phyloP scores from a whole-genome alignment of 2,797 vertebrate genomes.

The Hypotaenidia okinawae region DNA sequence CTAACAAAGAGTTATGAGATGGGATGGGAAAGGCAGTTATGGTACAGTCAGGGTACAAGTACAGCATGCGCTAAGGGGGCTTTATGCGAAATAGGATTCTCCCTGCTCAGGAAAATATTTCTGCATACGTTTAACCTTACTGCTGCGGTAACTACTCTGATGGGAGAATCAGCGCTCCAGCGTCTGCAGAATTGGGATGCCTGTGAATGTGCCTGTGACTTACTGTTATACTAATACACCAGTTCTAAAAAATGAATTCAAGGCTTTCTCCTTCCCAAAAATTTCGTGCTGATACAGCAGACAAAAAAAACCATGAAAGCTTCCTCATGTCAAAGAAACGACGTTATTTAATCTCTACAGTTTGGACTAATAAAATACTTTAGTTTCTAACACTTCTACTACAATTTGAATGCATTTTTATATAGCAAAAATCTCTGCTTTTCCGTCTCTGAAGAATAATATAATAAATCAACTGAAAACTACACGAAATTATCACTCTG shows the following conservation, averaged over 20 bases:
- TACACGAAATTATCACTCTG: not conserved
- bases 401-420: not conserved
- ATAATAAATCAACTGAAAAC: not conserved
- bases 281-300: not conserved
- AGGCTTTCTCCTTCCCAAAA: not conserved
- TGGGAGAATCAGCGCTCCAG: not conserved
- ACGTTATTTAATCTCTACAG: not conserved
- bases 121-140: accelerated
- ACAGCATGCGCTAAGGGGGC: not conserved
- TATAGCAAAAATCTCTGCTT: not conserved
- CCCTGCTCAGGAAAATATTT: not conserved
- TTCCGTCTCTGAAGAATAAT: not conserved
- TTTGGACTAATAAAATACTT: not conserved
- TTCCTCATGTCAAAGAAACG: not conserved
- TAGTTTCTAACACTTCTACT: not conserved
- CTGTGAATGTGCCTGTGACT: not conserved
- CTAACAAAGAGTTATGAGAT: constrained; percentile 21
- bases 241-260: not conserved
- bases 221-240: not conserved
- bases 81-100: not conserved
- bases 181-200: accelerated
- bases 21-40: not conserved
- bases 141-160: not conserved
- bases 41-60: not conserved
- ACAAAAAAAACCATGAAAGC: not conserved